Evolutionary conservation across 2,113 vertebrate genomes (phyloP), one percentile per base, ranked within the genome.

Genomic region (Sinocyclocheilus anophthalmus): DNA sequence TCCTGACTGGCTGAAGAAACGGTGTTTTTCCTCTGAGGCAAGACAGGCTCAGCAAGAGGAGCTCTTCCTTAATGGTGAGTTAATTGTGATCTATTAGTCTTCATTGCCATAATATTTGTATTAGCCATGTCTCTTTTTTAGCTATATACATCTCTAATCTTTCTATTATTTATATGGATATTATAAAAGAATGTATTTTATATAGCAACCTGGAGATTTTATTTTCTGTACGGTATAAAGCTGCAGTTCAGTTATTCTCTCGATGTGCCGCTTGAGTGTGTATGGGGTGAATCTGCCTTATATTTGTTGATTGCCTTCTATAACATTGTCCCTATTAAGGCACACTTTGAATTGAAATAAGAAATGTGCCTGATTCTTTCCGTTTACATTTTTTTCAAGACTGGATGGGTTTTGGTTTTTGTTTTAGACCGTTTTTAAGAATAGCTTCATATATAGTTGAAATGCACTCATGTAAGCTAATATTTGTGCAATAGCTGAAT

Each of bases 1-100:
- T 76, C 92, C 96, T 5, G 94, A 96, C 0, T 98, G 98, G 98
- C 89, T 99, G 90, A 98, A 96, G 92, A 97, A 95, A 90, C 93
- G 95, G 84, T 97, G 98, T 77, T 99, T 99, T 92, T 97, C 97
- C 26, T 89, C 95, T 69, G 90, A 93, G 89, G 94, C 97, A 89
- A 96, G 97, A 93, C 93, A 93, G 91, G 92, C 92, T 37, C 85
- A 95, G 86, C 94, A 84, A 87, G 93, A 95, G 89, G 94, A 97
- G 91, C 92, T 97, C 24, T 98, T 98, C 94, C 93, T 97, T 50
- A 96, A 96, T 90, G 95, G 97, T 98, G 37, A 39, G 88, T 73
- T 86, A 57, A 78, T 26, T n/a, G 13, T 70, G 30, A 65, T 77
- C 33, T 45, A 22, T 48, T 33, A 69, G 45, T 63, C 22, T 45